Base-by-base conservation (phyloP, 2,888 invertebrate species). In the Lepeophtheirus nordmannii region DNA sequence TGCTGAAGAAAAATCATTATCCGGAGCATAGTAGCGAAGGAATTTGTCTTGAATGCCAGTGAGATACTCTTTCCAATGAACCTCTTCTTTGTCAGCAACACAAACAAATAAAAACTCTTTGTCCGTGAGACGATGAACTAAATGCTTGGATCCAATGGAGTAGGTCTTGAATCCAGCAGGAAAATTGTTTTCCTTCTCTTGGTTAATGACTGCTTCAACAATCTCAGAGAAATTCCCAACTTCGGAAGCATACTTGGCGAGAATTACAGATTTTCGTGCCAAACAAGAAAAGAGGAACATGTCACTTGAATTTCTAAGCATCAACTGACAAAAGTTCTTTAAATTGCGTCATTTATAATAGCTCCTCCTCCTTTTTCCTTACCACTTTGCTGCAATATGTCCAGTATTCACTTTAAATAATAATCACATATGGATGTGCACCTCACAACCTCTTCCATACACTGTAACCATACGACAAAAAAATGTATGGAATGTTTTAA, bases 211-310 rank as follows among this genome's bases (percentile, higher is more conserved):
- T 75, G 90, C 89, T 75, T 92, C 90, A 0, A 91, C 88, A 10
- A 94, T 90, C 79, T 93, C 92, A 2, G 86, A 85, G 75, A 94
- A 93, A 77, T 94, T 94, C 14, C 93, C 94, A 68, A 86, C 84
- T 75, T 91, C 92, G 63, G 87, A 83, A 1, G 93, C 93, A 81
- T 88, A 86, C 77, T 92, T 91, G 7, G 89, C 86, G 65, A 94
- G 80, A 65, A 93, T 83, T 0, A 86, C 85, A 58, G 82, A 40
- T 10, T 41, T 17, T 10, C 40, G 62, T n/a, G 62, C 12, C 12
- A 62, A 37, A 17, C 20, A 30, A 41, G 39, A 7, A 41, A 40
- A 62, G 8, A 62, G 20, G 2, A 62, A 46, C 53, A 46, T 46
- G 2, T 14, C 30, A 30, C 7, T n/a, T n/a, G n/a, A n/a, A n/a